phyloP scores from a whole-genome alignment of 2,113 vertebrate species.

The Thamnaconus septentrionalis region DNA sequence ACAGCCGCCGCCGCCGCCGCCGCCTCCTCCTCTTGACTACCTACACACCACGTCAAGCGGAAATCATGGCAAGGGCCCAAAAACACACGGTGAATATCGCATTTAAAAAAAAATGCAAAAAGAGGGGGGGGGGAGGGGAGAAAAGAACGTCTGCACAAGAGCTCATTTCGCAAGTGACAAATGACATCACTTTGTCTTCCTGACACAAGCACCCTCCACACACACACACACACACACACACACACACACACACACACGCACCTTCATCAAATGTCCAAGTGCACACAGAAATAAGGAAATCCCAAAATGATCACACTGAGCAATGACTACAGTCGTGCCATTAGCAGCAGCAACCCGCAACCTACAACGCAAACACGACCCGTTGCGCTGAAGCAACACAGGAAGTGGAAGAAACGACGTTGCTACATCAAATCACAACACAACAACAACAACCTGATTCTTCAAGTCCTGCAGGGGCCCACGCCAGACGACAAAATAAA shows the following conservation, averaged over 20 bases:
- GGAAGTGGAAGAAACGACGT: constrained; percentile 51
- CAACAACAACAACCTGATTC: constrained; percentile 33
- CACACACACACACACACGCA: constrained; percentile 68
- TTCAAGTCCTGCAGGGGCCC: constrained; percentile 24
- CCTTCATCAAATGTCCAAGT: constrained; percentile 93
- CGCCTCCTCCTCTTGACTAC: neutral
- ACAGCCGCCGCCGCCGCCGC: constrained; percentile 12
- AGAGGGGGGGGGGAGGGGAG: no score
- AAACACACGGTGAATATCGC: neutral
- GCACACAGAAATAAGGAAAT: constrained; percentile 91
- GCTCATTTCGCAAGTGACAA: constrained; percentile 92
- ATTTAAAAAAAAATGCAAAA: no score
- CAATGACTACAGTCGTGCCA: constrained; percentile 95
- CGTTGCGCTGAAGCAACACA: constrained; percentile 55
- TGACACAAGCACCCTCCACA: constrained; percentile 81
- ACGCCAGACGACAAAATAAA: constrained; percentile 28
- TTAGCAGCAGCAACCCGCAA: constrained; percentile 84
- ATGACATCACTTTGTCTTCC: constrained; percentile 90
- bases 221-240: constrained; percentile 47
- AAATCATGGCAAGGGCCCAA: constrained; percentile 25
- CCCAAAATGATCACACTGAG: constrained; percentile 86
- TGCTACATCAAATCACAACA: constrained; percentile 57
- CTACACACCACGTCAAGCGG: constrained; percentile 6
- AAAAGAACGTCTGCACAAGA: constrained; percentile 79
- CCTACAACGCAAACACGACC: constrained; percentile 57